Evolutionary conservation across 2,888 invertebrate species (phyloP).

Genomic region (Blastobasis lacticolella): DNA sequence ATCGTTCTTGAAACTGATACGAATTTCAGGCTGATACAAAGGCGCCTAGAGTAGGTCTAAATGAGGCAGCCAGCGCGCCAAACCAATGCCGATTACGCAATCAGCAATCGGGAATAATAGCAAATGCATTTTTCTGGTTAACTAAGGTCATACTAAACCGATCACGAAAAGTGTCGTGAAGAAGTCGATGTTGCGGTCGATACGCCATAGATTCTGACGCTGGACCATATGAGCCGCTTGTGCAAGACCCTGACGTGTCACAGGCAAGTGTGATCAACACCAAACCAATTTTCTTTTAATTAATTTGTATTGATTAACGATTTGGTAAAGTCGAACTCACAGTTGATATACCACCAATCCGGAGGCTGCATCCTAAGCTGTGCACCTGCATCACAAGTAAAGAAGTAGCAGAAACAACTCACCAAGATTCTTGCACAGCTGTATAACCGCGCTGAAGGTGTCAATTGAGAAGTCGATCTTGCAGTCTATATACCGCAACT

Average conservation of each 20-base stretch:
- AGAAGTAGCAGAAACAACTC: slow-evolving; percentile 32
- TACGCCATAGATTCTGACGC: slow-evolving; percentile 91
- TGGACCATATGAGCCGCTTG: slow-evolving; percentile 76
- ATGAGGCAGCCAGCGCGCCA: too few species aligned
- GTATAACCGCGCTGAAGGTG: slow-evolving; percentile 95
- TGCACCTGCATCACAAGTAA: too few species aligned
- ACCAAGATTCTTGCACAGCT: slow-evolving; percentile 93
- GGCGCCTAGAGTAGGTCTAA: too few species aligned
- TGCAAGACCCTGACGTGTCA: too few species aligned
- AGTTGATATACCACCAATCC: slow-evolving; percentile 91
- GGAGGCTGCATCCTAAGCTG: slow-evolving; percentile 94
- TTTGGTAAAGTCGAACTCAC: slow-evolving; percentile 96
- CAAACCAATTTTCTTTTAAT: too few species aligned
- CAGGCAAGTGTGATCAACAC: too few species aligned
- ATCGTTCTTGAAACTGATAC: too few species aligned
- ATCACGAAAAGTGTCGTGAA: slow-evolving; percentile 93
- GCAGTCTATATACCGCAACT: slow-evolving; percentile 91
- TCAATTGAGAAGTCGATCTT: slow-evolving; percentile 96
- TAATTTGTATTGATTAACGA: too few species aligned
- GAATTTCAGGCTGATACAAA: too few species aligned
- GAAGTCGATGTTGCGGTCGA: slow-evolving; percentile 95
- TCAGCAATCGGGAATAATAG: too few species aligned
- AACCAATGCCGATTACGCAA: too few species aligned
- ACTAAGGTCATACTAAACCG: slow-evolving; percentile 64
- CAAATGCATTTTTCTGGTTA: too few species aligned